Percentiles rank a stretch among this genome's conserved stretches.
Evolutionary conservation across 2,888 invertebrate genomes (phyloP).

Genomic region (Limnephilus marmoratus): DNA sequence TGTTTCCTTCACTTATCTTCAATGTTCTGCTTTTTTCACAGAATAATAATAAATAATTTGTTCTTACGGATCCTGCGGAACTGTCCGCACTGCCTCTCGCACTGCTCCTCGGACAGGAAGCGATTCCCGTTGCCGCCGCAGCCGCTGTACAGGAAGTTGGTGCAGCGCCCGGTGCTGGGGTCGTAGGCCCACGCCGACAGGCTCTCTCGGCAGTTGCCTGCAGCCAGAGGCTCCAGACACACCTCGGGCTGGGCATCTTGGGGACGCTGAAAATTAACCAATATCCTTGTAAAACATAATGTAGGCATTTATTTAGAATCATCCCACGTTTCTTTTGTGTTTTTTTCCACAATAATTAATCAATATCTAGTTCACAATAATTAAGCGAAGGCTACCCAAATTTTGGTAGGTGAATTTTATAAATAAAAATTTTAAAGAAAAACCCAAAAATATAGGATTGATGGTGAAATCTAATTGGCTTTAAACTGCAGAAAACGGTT

Average conservation of each 20-base stretch:
- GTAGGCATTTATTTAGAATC: no score
- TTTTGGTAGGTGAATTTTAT: no score
- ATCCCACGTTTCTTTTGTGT: no score
- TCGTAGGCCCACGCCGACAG: conserved; percentile 87
- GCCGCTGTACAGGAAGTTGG: conserved; percentile 82
- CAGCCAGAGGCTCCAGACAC: conserved; percentile 81
- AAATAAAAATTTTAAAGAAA: no score
- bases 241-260: conserved; percentile 75
- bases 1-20: no score
- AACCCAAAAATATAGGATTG: no score
- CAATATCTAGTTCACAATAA: no score
- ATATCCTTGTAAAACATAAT: neutral
- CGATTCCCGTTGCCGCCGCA: conserved; percentile 87
- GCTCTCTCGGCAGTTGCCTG: conserved; percentile 83
- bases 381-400: no score
- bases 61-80: conserved; percentile 83
- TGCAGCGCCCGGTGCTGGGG: conserved; percentile 76
- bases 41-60: neutral
- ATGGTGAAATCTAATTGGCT: no score
- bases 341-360: no score
- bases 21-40: neutral
- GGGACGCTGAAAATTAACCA: conserved; percentile 21
- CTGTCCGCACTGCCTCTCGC: conserved; percentile 85
- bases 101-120: conserved; percentile 85
- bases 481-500: no score